Base-by-base conservation (phyloP, 1,140 invertebrate genomes). In the Nasonia longicornis region DNA sequence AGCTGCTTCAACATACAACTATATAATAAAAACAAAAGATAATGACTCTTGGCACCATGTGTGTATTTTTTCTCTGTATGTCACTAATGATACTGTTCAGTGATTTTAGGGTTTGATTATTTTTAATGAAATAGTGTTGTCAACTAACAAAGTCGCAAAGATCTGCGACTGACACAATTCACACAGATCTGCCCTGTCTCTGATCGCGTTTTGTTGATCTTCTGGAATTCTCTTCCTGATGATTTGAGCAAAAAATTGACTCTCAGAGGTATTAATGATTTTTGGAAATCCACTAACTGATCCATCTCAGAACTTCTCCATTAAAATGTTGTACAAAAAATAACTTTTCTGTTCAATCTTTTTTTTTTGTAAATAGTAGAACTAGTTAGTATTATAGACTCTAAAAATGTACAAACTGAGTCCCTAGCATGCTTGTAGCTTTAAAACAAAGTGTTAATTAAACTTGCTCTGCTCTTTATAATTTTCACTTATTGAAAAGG, bases 51-150 rank as follows among this genome's bases (percentile, higher is more conserved):
- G 16, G 75, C 75, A 77, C 69, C 67, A 10, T 74, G 70, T 67
- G 80, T 82, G 77, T 81, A 72, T 31, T 79, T 82, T 82, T 82
- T 87, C 80, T 85, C 86, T 82, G 84, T 89, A 85, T 90, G 87
- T 89, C 87, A 89, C 89, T 89, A 89, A 89, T 89, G 82, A 88
- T 87, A 87, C 81, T 88, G 84, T 90, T 90, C 81, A 89, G 89
- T 91, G 89, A 90, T 90, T 90, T 90, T 90, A 90, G 89, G 87
- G 85, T 85, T 83, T 75, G 72, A 48, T 66, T 63, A 69, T 63
- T 83, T 86, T 86, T 87, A 89, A 89, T 89, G 87, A 89, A 87
- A 90, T 89, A 90, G 86, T 89, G 87, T 90, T 89, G 87, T 87
- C 88, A 88, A 90, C 89, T 91, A 91, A 91, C 89, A 86, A 90